Base-by-base conservation (phyloP, 2,888 invertebrate species). In the Eilema depressum region DNA sequence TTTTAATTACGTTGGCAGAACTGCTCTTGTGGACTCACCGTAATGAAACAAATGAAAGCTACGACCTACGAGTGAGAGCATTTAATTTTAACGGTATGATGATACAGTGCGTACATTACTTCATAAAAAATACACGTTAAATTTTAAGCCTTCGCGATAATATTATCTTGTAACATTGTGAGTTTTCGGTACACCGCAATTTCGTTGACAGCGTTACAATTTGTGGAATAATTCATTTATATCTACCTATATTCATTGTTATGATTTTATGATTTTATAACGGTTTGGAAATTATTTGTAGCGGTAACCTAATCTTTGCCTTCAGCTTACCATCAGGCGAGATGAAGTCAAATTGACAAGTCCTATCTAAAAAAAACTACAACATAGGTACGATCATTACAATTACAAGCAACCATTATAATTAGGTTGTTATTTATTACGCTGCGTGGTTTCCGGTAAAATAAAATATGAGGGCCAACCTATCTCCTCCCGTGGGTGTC, bases 1-100 rank as follows among this genome's bases (percentile, higher is more conserved):
- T 78, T 83, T 80, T 83, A 80, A 80, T 80, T 74, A 80, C 56
- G 56, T 23, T 20, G 20, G 60, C 10, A 23, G 30, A 59, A 66
- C 53, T 57, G 70, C 57, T 33, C 30, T 53, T 61, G 64, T 60
- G 33, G 63, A 68, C 37, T 57, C 57, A 11, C 47, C 56, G 23
- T 61, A 60, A 69, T 60, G 53, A 65, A 69, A 69, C 65, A 60
- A 64, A 64, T 64, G 59, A 53, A 41, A 60, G 33, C 23, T 23
- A 66, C 70, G 62, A 53, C 53, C 10, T 17, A 10, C 53, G n/a
- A 71, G 37, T 47, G 66, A 70, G 37, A 57, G 63, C 66, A 28
- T 66, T 71, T 74, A 80, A 68, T 69, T 70, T 59, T 63, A 47
- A 64, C 69, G 61, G 66, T 69, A 56, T 37, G n/a, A 56, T 37